Evolutionary conservation across 2,113 vertebrate species (phyloP), one percentile per base, ranked within the genome.

Genomic region (Mustela nigripes): DNA sequence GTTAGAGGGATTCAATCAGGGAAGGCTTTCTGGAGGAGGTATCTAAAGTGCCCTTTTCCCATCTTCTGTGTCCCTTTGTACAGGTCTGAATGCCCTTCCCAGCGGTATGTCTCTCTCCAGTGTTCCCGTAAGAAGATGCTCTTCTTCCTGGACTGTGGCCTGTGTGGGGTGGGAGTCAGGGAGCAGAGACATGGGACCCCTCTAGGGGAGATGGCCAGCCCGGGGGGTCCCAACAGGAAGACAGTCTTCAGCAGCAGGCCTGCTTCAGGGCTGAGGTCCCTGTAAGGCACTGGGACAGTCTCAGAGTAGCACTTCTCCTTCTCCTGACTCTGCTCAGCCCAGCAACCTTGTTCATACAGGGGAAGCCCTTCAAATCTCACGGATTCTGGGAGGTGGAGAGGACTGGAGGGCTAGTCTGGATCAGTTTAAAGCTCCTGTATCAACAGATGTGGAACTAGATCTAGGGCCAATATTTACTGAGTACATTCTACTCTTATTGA

Each of bases 81-180:
- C 97, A 99, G 99, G 96, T 98, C 98, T 0, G 96, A 96, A 28
- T 99, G 99, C 67, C 95, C 94, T 78, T 98, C 98, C 0, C 98
- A 98, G 50, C 97, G 96, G 33, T 99, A 97, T 4, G 93, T 99
- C 83, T 98, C 98, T 53, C 98, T 99, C 16, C 98, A 98, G 16
- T 99, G 99, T 97, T 98, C 99, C 97, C 98, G 99, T 99, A 99
- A 99, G 99, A 87, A 97, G 78, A 81, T 48, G 39, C 21, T 91
- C 45, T 56, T 94, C 42, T 92, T 76, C 67, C 42, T 65, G 94
- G 31, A 56, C 39, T 58, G 39, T 94, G 74, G n/a, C 53, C 94
- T 42, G 4, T 76, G 92, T 50, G 19, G 82, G 69, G 22, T 83
- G 88, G 84, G 81, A 86, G 39, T 74, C 10, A 7, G 56, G 8